Conservation (phyloP, 2,113 vertebrate species). For the Mustela nigripes region DNA sequence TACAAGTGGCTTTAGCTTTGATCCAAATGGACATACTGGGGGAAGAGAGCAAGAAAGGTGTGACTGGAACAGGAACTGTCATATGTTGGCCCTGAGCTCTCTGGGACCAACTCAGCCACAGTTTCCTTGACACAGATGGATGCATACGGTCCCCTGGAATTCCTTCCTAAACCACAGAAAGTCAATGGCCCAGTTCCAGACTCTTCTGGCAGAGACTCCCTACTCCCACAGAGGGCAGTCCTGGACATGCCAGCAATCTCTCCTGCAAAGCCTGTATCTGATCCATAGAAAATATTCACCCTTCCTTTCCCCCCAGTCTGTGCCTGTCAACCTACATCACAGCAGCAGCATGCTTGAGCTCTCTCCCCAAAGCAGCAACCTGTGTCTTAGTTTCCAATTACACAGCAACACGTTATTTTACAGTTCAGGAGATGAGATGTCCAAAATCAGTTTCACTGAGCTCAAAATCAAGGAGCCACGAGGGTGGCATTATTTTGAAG, state of each 20-base stretch:
- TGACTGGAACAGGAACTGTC: neutral
- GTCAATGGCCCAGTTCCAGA: neutral
- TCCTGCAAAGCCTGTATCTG: neutral
- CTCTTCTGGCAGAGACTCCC: neutral
- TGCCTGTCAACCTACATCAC: neutral
- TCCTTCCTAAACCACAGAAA: neutral
- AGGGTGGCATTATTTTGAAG: neutral
- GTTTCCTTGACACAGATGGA: neutral
- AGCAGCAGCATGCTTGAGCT: neutral
- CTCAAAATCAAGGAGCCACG: neutral
- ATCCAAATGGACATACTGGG: neutral
- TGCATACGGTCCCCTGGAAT: neutral
- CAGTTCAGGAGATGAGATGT: neutral
- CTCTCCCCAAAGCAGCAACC: neutral
- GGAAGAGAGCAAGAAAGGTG: neutral
- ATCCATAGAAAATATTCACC: neutral
- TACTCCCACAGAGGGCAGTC: neutral
- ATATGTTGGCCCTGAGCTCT: neutral
- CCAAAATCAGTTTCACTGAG: neutral
- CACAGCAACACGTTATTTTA: neutral
- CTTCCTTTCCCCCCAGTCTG: too few relatives aligned
- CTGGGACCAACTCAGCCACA: neutral
- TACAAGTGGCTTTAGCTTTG: neutral
- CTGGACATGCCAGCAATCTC: too few relatives aligned
- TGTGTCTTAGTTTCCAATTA: neutral